A percentile compares a stretch with the other conserved stretches of the same genome.
phyloP scores from a whole-genome alignment of 2,113 vertebrate species.

The Verasper variegatus region DNA sequence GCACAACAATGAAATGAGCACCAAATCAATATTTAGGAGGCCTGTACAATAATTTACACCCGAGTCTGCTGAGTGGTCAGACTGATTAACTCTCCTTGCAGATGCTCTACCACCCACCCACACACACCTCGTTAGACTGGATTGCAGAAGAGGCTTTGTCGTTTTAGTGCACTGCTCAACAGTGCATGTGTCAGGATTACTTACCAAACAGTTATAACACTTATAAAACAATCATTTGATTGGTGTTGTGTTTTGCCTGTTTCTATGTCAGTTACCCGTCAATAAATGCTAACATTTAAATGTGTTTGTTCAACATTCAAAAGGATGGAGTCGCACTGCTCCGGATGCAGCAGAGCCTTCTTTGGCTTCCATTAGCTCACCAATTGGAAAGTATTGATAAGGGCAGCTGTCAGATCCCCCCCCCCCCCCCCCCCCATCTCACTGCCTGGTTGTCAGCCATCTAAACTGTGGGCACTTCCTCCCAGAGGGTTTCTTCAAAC shows the following conservation, averaged over 20 bases:
- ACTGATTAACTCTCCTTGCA: not conserved
- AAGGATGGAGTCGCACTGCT: not conserved
- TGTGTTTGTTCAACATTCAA: not conserved
- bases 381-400: not conserved
- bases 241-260: no score
- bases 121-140: not conserved
- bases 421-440: not conserved
- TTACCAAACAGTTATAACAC: constrained; percentile 26
- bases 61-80: not conserved
- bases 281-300: constrained; percentile 1
- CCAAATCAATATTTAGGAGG: not conserved
- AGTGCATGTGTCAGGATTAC: not conserved
- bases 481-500: not conserved
- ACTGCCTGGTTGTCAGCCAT: not conserved
- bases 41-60: not conserved
- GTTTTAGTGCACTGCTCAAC: not conserved
- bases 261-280: not conserved
- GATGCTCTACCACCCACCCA: not conserved
- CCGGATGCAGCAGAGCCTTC: constrained; percentile 10
- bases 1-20: not conserved
- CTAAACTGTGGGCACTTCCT: not conserved
- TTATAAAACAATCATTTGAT: no score
- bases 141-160: not conserved
- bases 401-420: not conserved
- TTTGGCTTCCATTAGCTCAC: not conserved